These are phyloP conservation scores for Diplosoma virens DNA, from an alignment of 23 tunicate genomes.

Conservation along the genomic window DNA sequence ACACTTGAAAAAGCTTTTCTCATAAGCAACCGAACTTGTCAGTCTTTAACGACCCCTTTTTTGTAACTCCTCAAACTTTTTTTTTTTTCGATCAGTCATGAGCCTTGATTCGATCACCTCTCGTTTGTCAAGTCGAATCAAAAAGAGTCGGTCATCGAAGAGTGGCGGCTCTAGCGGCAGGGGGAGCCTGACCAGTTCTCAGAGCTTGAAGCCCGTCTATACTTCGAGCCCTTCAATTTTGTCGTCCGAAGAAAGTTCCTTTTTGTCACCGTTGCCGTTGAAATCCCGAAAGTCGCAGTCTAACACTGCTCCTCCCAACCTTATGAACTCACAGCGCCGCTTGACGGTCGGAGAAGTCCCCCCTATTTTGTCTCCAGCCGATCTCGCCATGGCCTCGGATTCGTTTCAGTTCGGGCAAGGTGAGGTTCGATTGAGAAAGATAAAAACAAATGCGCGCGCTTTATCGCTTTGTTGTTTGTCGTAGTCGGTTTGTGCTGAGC, in stretches of 20 bases:
- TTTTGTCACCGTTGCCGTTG: slow-evolving; percentile 49
- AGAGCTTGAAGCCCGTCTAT: slow-evolving; percentile 46
- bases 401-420: too few relatives aligned
- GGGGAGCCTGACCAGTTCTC: slow-evolving; percentile 53
- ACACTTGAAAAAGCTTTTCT: background rate
- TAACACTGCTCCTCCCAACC: slow-evolving; percentile 29
- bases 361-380: too few relatives aligned
- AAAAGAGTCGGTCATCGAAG: slow-evolving; percentile 38
- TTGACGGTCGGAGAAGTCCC: too few relatives aligned
- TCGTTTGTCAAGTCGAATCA: background rate
- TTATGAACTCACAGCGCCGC: background rate
- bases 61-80: too few relatives aligned
- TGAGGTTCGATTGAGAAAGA: too few relatives aligned
- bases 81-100: too few relatives aligned
- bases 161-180: slow-evolving; percentile 57
- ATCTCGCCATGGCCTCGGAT: too few relatives aligned
- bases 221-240: slow-evolving; percentile 49
- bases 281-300: slow-evolving; percentile 26
- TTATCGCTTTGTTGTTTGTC: too few relatives aligned
- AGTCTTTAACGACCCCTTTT: too few relatives aligned
- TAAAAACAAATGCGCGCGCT: too few relatives aligned
- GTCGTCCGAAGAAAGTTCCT: slow-evolving; percentile 45
- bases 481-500: too few relatives aligned
- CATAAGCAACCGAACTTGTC: too few relatives aligned
- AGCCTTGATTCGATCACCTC: slow-evolving; percentile 1